Evolutionary conservation across 23 tunicate genomes (phyloP).

Genomic region (Diplosoma virens): DNA sequence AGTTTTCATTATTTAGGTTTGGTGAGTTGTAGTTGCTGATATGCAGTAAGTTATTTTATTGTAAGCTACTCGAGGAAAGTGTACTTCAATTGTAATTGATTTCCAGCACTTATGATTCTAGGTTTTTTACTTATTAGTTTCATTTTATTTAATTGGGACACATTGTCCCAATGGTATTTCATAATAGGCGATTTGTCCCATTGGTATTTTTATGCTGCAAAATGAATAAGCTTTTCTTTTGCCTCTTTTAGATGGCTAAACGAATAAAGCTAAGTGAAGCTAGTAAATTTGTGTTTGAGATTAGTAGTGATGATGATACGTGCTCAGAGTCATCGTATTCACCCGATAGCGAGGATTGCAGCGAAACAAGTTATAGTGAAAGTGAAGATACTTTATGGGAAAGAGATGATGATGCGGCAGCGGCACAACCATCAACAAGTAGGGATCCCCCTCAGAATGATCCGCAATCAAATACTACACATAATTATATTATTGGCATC

Average conservation of each 20-base stretch:
- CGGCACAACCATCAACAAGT: slow-evolving; percentile 13
- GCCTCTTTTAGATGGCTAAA: slow-evolving; percentile 20
- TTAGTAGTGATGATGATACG: slow-evolving; percentile 18
- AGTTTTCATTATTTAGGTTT: neutral
- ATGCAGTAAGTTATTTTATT: neutral
- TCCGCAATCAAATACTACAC: neutral
- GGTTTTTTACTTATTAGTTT: slow-evolving; percentile 3
- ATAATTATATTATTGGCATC: neutral
- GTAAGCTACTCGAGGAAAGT: neutral
- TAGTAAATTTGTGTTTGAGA: slow-evolving; percentile 16
- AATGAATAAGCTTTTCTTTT: slow-evolving; percentile 3
- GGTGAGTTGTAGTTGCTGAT: slow-evolving; percentile 12
- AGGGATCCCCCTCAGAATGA: slow-evolving; percentile 5
- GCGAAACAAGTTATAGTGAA: slow-evolving; percentile 1
- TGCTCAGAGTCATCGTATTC: slow-evolving; percentile 14
- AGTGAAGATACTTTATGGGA: slow-evolving; percentile 8
- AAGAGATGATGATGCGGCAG: slow-evolving; percentile 10
- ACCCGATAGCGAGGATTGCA: slow-evolving; percentile 14
- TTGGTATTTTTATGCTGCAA: slow-evolving; percentile 21
- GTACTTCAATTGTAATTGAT: slow-evolving; percentile 9
- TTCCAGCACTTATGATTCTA: neutral
- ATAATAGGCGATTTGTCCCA: slow-evolving; percentile 3
- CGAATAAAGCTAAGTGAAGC: neutral
- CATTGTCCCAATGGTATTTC: slow-evolving; percentile 12
- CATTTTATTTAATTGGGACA: slow-evolving; percentile 6